phyloP scores from a whole-genome alignment of 2,888 invertebrate species.

The Cosmia trapezina region DNA sequence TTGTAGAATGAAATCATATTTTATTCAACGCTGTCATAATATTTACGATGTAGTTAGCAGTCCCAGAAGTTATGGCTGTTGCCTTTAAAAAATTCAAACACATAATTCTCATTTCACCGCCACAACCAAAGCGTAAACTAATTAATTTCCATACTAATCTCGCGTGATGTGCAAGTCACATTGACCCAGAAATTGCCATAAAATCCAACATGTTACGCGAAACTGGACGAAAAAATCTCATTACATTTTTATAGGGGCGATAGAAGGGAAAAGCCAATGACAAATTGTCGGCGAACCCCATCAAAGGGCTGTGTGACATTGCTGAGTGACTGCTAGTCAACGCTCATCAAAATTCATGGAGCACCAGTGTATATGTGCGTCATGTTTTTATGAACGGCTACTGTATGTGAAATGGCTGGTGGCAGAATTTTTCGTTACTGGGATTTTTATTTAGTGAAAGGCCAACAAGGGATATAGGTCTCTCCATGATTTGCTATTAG shows the following conservation, averaged over 20 bases:
- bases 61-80: constrained; percentile 15
- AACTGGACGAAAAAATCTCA: constrained; percentile 55
- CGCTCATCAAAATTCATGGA: constrained; percentile 77
- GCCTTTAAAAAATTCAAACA: constrained; percentile 28
- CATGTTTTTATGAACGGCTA: constrained; percentile 53
- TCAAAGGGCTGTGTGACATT: constrained; percentile 61
- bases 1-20: constrained; percentile 16
- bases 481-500: not conserved
- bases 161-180: constrained; percentile 53
- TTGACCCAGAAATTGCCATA: constrained; percentile 65
- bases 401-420: constrained; percentile 37
- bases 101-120: constrained; percentile 31
- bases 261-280: constrained; percentile 59
- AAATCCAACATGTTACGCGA: constrained; percentile 52
- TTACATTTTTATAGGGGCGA: constrained; percentile 58
- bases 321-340: constrained; percentile 65
- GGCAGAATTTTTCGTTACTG: not conserved
- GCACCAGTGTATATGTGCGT: constrained; percentile 54
- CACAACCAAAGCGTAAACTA: constrained; percentile 31
- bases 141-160: constrained; percentile 49
- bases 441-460: not conserved
- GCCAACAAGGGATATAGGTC: not conserved
- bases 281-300: constrained; percentile 59
- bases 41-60: constrained; percentile 13
- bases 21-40: constrained; percentile 22